phyloP scores from a whole-genome alignment of 1,140 invertebrate genomes.

The Tyrophagus putrescentiae region DNA sequence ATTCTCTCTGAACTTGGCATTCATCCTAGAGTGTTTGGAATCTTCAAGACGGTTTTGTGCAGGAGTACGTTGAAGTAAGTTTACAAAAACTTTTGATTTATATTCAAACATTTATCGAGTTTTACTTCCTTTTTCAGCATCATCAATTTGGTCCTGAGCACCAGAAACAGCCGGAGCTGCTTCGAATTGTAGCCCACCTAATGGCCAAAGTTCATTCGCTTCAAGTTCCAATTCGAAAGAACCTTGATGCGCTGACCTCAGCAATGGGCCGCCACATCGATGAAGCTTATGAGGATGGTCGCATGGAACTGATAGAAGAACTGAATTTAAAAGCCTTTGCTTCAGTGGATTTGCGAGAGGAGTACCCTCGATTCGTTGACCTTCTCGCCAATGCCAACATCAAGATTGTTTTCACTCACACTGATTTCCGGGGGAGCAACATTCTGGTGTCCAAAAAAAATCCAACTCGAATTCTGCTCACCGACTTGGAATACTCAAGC shows the following conservation, averaged over 20 bases:
- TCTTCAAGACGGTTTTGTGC: neutral
- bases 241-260: neutral
- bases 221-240: constrained; percentile 7
- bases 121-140: neutral
- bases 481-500: neutral
- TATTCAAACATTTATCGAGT: neutral
- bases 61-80: neutral
- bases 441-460: neutral
- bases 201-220: neutral
- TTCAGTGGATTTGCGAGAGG: neutral
- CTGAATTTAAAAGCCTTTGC: neutral
- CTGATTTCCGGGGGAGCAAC: neutral
- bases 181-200: neutral
- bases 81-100: neutral
- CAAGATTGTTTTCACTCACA: constrained; percentile 4
- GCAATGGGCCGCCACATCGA: neutral
- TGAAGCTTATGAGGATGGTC: neutral
- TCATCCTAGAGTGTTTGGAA: neutral
- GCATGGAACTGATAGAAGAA: neutral
- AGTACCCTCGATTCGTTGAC: neutral
- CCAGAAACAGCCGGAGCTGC: neutral
- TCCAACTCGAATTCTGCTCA: neutral
- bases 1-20: neutral
- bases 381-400: neutral
- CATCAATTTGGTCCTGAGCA: neutral